phyloP scores from a whole-genome alignment of 2,888 invertebrate genomes.

The Drosophila stalkeri region DNA sequence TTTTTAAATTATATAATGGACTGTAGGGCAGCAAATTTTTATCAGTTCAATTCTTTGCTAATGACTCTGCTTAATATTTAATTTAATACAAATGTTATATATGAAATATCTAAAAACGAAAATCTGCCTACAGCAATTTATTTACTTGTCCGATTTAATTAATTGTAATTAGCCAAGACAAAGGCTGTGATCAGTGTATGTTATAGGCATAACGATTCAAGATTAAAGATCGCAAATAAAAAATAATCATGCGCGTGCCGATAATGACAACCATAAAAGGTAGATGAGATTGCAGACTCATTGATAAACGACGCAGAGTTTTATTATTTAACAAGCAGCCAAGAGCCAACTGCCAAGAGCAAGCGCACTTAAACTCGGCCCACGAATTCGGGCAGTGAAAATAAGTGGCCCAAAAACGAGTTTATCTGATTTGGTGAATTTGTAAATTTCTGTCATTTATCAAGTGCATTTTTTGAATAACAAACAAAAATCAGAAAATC shows the following conservation, averaged over 20 bases:
- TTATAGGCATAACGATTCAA: slow-evolving; percentile 24
- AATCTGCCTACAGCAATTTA: neutral
- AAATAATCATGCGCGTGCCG: slow-evolving; percentile 38
- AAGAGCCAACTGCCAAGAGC: slow-evolving; percentile 20
- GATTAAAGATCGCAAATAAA: slow-evolving; percentile 21
- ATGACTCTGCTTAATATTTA: neutral
- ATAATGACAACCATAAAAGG: slow-evolving; percentile 34
- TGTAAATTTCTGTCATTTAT: slow-evolving; percentile 27
- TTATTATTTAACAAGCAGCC: slow-evolving; percentile 24
- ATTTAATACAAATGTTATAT: too few relatives aligned
- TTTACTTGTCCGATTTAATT: neutral
- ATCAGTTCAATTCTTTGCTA: neutral
- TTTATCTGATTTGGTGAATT: slow-evolving; percentile 19
- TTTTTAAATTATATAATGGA: neutral
- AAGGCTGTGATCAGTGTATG: slow-evolving; percentile 10
- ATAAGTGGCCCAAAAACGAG: slow-evolving; percentile 34
- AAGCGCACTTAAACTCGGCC: slow-evolving; percentile 1
- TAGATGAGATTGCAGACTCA: slow-evolving; percentile 40
- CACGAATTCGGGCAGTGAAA: slow-evolving; percentile 9
- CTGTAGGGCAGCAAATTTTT: neutral
- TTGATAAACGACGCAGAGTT: slow-evolving; percentile 42
- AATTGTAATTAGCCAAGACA: neutral
- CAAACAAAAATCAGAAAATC: neutral
- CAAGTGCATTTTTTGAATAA: slow-evolving; percentile 1
- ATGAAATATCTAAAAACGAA: neutral